These are phyloP conservation scores for Sebastes cheni DNA, from an alignment of 2,797 vertebrate genomes.

Conservation along the genomic window DNA sequence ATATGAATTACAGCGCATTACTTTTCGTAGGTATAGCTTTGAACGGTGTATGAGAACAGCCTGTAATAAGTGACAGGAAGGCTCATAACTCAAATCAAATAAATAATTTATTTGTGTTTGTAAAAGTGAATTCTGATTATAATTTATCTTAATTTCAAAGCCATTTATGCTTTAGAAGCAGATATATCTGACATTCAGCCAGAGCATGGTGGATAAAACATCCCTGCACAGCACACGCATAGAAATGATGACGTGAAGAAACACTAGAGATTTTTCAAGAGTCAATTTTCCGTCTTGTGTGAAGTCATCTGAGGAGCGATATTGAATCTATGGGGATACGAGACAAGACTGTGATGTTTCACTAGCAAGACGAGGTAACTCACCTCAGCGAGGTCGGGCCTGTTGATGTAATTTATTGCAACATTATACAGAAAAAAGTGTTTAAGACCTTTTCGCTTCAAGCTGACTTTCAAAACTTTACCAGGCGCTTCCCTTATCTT, in stretches of 20 bases:
- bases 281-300: slow-evolving; percentile 42
- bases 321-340: slow-evolving; percentile 47
- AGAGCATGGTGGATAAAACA: neutral
- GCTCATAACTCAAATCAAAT: neutral
- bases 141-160: neutral
- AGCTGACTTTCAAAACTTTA: slow-evolving; percentile 53
- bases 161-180: neutral
- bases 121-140: neutral
- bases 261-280: slow-evolving; percentile 37
- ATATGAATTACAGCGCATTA: too few relatives aligned
- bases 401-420: slow-evolving; percentile 70
- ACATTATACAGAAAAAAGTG: slow-evolving; percentile 22
- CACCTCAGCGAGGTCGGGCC: slow-evolving; percentile 10
- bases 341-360: slow-evolving; percentile 38
- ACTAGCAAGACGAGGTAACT: slow-evolving; percentile 24
- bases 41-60: too few relatives aligned
- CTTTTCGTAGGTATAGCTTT: too few relatives aligned
- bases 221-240: neutral
- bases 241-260: slow-evolving; percentile 19
- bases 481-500: neutral
- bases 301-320: slow-evolving; percentile 49
- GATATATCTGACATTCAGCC: neutral
- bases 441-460: slow-evolving; percentile 2
- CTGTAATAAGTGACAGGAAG: neutral
- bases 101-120: neutral